Base-by-base conservation (phyloP, 2,113 vertebrate species). In the Salvelinus namaycush region DNA sequence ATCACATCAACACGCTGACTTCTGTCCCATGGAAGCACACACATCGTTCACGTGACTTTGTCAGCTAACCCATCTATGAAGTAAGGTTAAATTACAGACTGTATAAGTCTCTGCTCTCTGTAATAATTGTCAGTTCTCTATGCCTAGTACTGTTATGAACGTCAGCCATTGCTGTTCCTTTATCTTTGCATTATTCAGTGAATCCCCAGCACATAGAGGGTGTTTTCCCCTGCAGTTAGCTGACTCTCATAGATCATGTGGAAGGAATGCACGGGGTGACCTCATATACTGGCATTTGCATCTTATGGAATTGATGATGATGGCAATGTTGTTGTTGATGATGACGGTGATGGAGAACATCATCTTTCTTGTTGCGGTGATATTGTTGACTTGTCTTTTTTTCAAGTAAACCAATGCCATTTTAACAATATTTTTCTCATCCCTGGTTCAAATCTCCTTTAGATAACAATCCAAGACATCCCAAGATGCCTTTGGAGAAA, bases 381-480 rank as follows among this genome's bases (percentile, higher is more conserved):
- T n/a, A 22, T 22, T 22, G n/a, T 22, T 62, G 59, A 62, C 59
- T 3, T 62, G 59, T 62, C 59, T 22, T 11, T 62, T 62, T 20
- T 18, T 57, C 16, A 62, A 20, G n/a, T 62, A 62, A 24, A n/a
- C n/a, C n/a, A 62, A 22, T 24, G 59, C 59, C n/a, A 62, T 62
- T 22, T 22, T 62, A 9, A 62, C 59, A 44, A 11, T 2, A 9
- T 11, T 11, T 34, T 11, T 44, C 59, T 62, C 16, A 62, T 62
- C n/a, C 8, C 18, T 62, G 0, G 8, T 22, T 3, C 2, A 18
- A 57, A 57, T 57, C 59, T 82, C 68, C n/a, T 29, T 65, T 27
- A 54, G 81, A 18, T 54, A 54, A 54, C 51, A 54, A 54, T 54
- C 51, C 51, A 54, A 54, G 51, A 80, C 18, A 78, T 82, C 66